Evolutionary conservation across 2,797 vertebrate species (phyloP), one percentile per base, ranked within the genome.

Genomic region (Fistularia tabacaria): DNA sequence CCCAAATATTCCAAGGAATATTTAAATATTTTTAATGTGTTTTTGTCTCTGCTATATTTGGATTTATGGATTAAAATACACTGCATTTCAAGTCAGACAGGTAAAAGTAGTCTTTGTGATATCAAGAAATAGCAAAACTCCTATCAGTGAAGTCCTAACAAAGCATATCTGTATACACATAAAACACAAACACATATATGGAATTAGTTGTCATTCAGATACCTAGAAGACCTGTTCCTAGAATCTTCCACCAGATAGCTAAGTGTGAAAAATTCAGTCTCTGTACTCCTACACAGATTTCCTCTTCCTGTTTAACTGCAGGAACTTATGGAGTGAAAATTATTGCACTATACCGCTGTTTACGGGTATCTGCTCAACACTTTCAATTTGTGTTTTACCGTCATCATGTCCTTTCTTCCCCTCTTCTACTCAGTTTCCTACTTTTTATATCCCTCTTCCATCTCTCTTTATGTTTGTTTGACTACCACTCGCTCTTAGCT

Each of bases 301-400:
- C 46, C 48, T 51, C 1, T 38, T 62, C 49, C 13, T 36, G 60
- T 67, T 76, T 56, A 70, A 76, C 74, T 51, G 66, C 46, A 36
- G 14, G 46, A 70, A 1, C 59, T 75, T 78, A 84, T 82, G 81
- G 74, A 66, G 65, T 66, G 78, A 71, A 57, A 64, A 84, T 37
- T 49, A 82, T 65, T 58, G 59, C 59, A 2, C 46, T 10, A 57
- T 53, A 38, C 55, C 39, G 65, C 63, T 45, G 49, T 69, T 61
- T 9, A 46, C 45, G 12, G 57, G 55, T 14, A 40, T 67, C 68
- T 47, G 37, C 67, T 45, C 55, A 12, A 64, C 57, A 43, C 49
- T 74, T 83, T 65, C 75, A 80, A 74, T 80, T 75, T 74, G 67
- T 53, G 48, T 59, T 73, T 59, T 38, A 63, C 51, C 10, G 45